Conservation (phyloP, 1,140 invertebrate genomes). For the Manduca sexta region DNA sequence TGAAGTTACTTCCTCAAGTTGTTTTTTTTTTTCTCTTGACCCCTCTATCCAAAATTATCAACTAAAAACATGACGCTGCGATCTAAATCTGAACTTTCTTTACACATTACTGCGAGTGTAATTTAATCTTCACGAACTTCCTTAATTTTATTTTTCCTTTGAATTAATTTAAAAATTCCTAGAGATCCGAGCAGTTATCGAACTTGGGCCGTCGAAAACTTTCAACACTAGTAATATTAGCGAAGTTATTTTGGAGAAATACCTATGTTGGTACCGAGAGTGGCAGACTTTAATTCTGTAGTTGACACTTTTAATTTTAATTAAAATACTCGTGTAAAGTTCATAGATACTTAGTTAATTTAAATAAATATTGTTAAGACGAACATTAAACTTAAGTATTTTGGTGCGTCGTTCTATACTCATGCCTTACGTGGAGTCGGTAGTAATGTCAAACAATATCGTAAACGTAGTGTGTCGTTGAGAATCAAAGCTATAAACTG, state of each 20-base stretch:
- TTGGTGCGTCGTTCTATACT: slow-evolving; percentile 25
- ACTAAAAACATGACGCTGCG: slow-evolving; percentile 28
- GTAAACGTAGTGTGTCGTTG: slow-evolving; percentile 56
- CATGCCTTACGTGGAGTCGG: slow-evolving; percentile 27
- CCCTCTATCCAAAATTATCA: not conserved
- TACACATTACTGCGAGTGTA: slow-evolving; percentile 57
- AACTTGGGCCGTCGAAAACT: slow-evolving; percentile 55
- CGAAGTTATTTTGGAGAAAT: slow-evolving; percentile 44
- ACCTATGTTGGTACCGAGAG: slow-evolving; percentile 28
- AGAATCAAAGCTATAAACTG: slow-evolving; percentile 62
- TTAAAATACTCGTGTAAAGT: too few species aligned
- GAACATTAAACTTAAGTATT: not conserved
- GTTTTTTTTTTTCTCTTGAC: slow-evolving; percentile 3
- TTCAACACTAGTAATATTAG: slow-evolving; percentile 58
- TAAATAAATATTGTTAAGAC: too few species aligned
- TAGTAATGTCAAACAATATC: slow-evolving; percentile 54
- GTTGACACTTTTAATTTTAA: not conserved
- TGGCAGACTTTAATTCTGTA: slow-evolving; percentile 18
- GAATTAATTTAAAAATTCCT: slow-evolving; percentile 68
- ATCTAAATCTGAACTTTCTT: slow-evolving; percentile 48
- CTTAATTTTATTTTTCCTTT: slow-evolving; percentile 65
- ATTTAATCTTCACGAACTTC: slow-evolving; percentile 56
- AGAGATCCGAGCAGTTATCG: slow-evolving; percentile 55
- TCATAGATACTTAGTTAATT: not conserved
- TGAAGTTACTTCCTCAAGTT: too few species aligned